Evolutionary conservation across 23 tunicate genomes (phyloP).

Genomic region (Trididemnum miniatum): DNA sequence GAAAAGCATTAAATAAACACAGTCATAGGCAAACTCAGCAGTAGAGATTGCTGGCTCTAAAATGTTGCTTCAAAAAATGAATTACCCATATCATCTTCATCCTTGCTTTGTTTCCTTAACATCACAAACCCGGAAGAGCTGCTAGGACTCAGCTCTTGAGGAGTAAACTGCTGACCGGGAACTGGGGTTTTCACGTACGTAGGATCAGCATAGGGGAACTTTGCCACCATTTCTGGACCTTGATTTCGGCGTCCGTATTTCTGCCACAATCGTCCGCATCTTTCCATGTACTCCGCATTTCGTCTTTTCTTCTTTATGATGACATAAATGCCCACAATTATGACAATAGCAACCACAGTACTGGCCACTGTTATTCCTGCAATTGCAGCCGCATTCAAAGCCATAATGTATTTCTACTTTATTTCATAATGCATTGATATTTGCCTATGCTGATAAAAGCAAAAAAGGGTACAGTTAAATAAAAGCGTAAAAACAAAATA

Average conservation of each 20-base stretch:
- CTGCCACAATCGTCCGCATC: constrained; percentile 63
- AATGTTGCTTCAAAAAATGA: too few species aligned
- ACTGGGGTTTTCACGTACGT: constrained; percentile 57
- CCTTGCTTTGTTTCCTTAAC: constrained; percentile 7
- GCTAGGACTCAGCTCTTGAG: constrained; percentile 53
- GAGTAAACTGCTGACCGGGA: constrained; percentile 79
- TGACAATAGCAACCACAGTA: constrained; percentile 25
- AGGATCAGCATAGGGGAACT: constrained; percentile 69
- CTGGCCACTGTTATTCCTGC: constrained; percentile 67
- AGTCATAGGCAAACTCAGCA: too few species aligned
- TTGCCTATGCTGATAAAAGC: too few species aligned
- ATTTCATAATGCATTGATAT: too few species aligned
- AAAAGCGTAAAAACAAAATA: too few species aligned
- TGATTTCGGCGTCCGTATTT: constrained; percentile 57
- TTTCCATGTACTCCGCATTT: constrained; percentile 57
- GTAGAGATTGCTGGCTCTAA: too few species aligned
- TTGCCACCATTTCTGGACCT: constrained; percentile 45
- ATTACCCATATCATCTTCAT: neutral
- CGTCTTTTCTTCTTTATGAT: constrained; percentile 50
- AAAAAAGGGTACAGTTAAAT: too few species aligned
- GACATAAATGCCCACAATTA: constrained; percentile 47
- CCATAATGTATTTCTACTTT: too few species aligned
- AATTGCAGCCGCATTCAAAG: constrained; percentile 45
- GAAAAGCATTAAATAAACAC: too few species aligned
- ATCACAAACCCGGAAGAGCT: neutral